Percentiles rank a stretch among this genome's conserved stretches.
phyloP scores from a whole-genome alignment of 2,888 invertebrate species.

The Ceriagrion tenellum region DNA sequence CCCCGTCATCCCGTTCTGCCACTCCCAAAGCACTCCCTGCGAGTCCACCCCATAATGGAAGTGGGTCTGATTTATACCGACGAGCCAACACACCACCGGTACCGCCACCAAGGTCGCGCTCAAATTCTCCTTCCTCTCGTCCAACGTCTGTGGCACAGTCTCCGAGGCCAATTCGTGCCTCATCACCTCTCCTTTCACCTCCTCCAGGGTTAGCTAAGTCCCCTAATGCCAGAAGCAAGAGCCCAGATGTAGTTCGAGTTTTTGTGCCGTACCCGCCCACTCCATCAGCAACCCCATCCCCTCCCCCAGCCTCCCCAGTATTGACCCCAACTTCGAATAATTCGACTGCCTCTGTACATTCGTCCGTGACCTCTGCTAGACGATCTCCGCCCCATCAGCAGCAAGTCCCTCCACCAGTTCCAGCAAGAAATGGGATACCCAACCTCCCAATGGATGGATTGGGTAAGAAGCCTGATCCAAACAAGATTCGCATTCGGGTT shows the following conservation, averaged over 20 bases:
- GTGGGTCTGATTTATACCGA: conserved; percentile 33
- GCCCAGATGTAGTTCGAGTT: conserved; percentile 87
- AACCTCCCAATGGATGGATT: conserved; percentile 57
- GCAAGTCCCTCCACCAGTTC: conserved; percentile 75
- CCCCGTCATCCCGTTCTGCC: conserved; percentile 54
- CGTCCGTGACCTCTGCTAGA: conserved; percentile 74
- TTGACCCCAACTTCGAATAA: conserved; percentile 80
- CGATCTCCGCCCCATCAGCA: conserved; percentile 77
- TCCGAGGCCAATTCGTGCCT: conserved; percentile 68
- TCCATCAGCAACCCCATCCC: conserved; percentile 74
- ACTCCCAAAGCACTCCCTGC: conserved; percentile 55
- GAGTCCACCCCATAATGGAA: conserved; percentile 52
- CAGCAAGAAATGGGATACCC: conserved; percentile 53
- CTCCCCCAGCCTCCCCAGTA: conserved; percentile 71
- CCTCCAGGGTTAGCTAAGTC: conserved; percentile 20
- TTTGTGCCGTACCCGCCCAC: conserved; percentile 85
- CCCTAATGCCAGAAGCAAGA: conserved; percentile 71
- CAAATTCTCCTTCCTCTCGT: conserved; percentile 80
- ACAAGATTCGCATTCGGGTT: conserved; percentile 87
- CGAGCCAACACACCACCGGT: conserved; percentile 73
- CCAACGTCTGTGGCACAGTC: conserved; percentile 78
- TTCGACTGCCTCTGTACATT: conserved; percentile 79
- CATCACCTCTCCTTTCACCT: conserved; percentile 75
- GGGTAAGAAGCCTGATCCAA: conserved; percentile 79
- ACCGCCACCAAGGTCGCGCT: conserved; percentile 77